A percentile compares a stretch with the other conserved stretches of the same genome.
Conservation (phyloP, 1,140 invertebrate species). For the Bombus huntii region DNA sequence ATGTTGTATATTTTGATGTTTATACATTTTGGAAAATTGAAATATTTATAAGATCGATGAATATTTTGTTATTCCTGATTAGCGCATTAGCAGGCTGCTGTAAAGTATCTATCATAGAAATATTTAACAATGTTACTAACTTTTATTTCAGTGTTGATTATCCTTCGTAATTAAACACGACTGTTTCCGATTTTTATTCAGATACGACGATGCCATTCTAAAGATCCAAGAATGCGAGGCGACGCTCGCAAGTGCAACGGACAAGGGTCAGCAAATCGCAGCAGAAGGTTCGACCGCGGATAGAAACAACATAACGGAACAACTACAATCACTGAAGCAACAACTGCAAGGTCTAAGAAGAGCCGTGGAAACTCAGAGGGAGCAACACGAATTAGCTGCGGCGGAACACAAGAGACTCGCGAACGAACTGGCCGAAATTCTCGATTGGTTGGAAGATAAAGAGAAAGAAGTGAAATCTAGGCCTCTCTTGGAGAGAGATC, state of each 20-base stretch:
- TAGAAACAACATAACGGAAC: conserved; percentile 93
- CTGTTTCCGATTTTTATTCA: conserved; percentile 60
- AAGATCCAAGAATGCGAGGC: conserved; percentile 95
- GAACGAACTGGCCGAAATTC: conserved; percentile 89
- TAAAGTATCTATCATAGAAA: background rate
- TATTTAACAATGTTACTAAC: background rate
- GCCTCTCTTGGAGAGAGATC: conserved; percentile 90
- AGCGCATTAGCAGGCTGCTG: too few species aligned
- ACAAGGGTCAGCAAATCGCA: conserved; percentile 96
- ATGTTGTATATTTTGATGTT: too few species aligned
- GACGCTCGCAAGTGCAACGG: conserved; percentile 91
- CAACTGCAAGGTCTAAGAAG: conserved; percentile 90
- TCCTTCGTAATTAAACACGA: background rate
- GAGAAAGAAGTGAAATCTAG: conserved; percentile 92
- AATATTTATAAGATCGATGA: background rate
- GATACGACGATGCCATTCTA: conserved; percentile 92
- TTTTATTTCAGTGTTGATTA: background rate
- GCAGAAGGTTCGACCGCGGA: conserved; percentile 93
- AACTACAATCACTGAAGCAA: conserved; percentile 93
- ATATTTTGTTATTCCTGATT: too few species aligned
- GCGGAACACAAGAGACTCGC: conserved; percentile 93
- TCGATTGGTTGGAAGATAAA: conserved; percentile 93
- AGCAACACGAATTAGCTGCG: conserved; percentile 93
- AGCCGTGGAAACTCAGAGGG: conserved; percentile 91
- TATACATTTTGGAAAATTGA: background rate